Evolutionary conservation across 2,113 vertebrate species (phyloP), one percentile per base, ranked within the genome.

Genomic region (Raja brachyura): DNA sequence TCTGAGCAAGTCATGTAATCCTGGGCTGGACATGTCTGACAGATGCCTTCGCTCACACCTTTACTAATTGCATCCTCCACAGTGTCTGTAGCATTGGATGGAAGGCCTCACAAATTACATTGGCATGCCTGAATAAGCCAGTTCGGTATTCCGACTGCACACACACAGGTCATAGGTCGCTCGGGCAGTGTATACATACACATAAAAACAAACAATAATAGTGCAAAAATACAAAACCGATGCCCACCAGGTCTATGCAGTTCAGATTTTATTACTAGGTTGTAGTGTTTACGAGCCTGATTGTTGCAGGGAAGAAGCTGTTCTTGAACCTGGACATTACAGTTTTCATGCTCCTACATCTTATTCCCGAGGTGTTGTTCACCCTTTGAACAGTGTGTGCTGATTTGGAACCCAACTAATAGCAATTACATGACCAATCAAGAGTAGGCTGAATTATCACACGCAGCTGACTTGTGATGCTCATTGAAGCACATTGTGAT

Each of bases 391-490:
- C 5, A 18, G 28, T 18, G 28, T 63, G 56, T 63, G 56, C 4
- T 7, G 83, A 63, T 31, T 63, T 16, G 59, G 83, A 86, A 86
- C 28, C 13, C 14, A 14, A 59, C 83, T 86, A 86, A 63, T 63
- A n/a, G 83, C 28, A 86, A 86, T 86, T 86, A 86, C 13, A 86
- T 63, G 56, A 63, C 25, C n/a, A 86, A 63, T 13, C n/a, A n/a
- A 31, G 56, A 11, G 13, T n/a, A 18, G 59, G 28, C 28, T 86
- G 83, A n/a, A 86, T 63, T 63, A 86, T 31, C 83, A 31, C 31
- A 14, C 25, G n/a, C 83, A 86, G 83, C 61, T 86, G 83, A 86
- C 56, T 86, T 86, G 83, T 86, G 61, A 61, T 63, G 59, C 83
- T 86, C 13, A 86, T 63, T 85, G 81, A 85, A 61, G 54, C 54